phyloP scores from a whole-genome alignment of 2,797 vertebrate species.

The Bryconaethiops microstoma region DNA sequence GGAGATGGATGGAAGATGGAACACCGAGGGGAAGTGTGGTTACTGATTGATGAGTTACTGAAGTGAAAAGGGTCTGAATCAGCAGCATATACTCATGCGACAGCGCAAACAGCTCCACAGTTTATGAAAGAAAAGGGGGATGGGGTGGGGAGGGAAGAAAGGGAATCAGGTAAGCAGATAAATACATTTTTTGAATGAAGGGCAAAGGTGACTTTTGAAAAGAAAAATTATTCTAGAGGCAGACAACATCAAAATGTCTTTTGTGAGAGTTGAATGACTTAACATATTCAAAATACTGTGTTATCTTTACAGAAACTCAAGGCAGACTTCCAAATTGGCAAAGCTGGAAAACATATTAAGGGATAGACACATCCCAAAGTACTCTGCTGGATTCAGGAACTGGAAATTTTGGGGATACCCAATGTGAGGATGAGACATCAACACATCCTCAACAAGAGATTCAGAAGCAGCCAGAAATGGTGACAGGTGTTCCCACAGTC shows the following conservation, averaged over 20 bases:
- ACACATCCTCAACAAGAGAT: slow-evolving; percentile 13
- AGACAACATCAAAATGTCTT: background rate
- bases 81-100: slow-evolving; percentile 72
- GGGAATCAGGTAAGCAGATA: slow-evolving; percentile 23
- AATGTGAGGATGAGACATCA: slow-evolving; percentile 53
- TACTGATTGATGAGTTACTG: slow-evolving; percentile 77
- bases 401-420: slow-evolving; percentile 23
- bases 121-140: slow-evolving; percentile 54
- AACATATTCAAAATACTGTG: slow-evolving; percentile 7
- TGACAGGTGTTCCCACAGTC: slow-evolving; percentile 43
- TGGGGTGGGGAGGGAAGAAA: background rate
- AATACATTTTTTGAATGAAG: background rate
- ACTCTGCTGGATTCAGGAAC: background rate
- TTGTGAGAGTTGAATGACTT: background rate
- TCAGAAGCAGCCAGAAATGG: slow-evolving; percentile 53
- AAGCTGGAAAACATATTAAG: background rate
- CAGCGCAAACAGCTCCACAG: slow-evolving; percentile 56
- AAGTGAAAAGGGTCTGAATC: slow-evolving; percentile 75
- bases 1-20: slow-evolving; percentile 51
- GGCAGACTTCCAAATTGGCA: slow-evolving; percentile 17
- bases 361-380: slow-evolving; percentile 10
- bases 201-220: background rate
- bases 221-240: background rate
- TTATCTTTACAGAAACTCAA: slow-evolving; percentile 40
- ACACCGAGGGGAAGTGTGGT: slow-evolving; percentile 69